Evolutionary conservation across 1,140 invertebrate species (phyloP), one percentile per base, ranked within the genome.

Genomic region (Drosophila azteca): DNA sequence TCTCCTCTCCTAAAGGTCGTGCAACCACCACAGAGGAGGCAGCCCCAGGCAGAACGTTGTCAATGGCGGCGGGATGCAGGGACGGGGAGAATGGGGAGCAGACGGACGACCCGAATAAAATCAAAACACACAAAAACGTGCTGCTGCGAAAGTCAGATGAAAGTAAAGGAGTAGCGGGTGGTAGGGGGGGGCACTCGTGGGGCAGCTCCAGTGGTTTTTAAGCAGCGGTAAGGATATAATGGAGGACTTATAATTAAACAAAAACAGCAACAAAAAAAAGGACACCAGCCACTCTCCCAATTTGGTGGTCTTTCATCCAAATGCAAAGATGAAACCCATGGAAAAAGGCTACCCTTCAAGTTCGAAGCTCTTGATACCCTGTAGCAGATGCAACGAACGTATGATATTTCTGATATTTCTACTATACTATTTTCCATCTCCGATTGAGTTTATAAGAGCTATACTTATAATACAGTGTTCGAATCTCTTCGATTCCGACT

Each of bases 61-160:
- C 31, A 50, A 55, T 20, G 17, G 59, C 35, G 1, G 17, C 17
- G 17, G 24, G 7, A 54, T 71, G 60, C 31, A 11, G 49, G 49
- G n/a, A 4, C 8, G 5, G 51, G 50, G 50, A 20, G 26, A 13
- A 9, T 17, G 50, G 26, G 26, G 65, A 13, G 44, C 61, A 67
- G 55, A 26, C 39, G 20, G 46, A 44, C 54, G 44, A 69, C 55
- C 31, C 63, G 66, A 82, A 82, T 78, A 65, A 82, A 82, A 82
- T 82, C 79, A 82, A 63, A 82, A 61, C 79, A 82, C 63, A 50
- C 51, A 39, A 13, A 49, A 58, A 73, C 73, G 72, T 81, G 73
- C 49, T 44, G 41, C 45, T 48, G 44, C 43, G 62, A 57, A 72
- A 59, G 60, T 66, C 48, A 29, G 50, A 6, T 9, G 24, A 17